Percentiles rank a stretch among this genome's conserved stretches.
These are phyloP conservation scores for Drosophila aldrichi DNA, from an alignment of 2,888 invertebrate genomes.

Conservation along the genomic window DNA sequence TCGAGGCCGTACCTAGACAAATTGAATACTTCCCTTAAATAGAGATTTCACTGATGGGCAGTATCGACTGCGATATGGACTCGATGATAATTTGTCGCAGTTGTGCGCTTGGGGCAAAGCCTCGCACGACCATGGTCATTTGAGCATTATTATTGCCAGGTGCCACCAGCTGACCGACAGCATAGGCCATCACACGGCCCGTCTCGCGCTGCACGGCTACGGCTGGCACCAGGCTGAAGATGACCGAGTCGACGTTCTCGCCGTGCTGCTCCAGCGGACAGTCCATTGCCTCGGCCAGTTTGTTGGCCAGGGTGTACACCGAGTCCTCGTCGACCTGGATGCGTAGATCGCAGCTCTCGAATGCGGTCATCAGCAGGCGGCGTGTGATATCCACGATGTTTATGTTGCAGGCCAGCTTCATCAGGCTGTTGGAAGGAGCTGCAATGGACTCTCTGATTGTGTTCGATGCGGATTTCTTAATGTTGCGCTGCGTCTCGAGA, in stretches of 20 bases:
- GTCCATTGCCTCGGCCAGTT: neutral
- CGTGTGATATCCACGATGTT: constrained; percentile 7
- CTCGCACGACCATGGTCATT: too few species aligned
- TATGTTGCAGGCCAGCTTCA: neutral
- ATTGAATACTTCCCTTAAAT: too few species aligned
- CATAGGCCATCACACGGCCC: too few species aligned
- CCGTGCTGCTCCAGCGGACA: neutral
- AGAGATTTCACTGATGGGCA: constrained; percentile 1
- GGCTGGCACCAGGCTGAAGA: constrained; percentile 15
- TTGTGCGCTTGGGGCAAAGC: too few species aligned
- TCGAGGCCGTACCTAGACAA: too few species aligned
- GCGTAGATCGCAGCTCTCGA: neutral
- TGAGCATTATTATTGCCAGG: too few species aligned
- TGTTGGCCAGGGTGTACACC: neutral
- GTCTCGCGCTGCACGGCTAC: too few species aligned
- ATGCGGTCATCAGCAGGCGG: neutral
- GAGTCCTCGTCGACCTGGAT: constrained; percentile 1
- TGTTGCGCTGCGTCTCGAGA: neutral
- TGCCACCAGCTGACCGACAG: too few species aligned
- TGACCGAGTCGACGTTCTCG: neutral
- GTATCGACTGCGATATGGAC: constrained; percentile 6
- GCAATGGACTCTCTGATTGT: neutral
- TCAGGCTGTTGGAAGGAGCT: too few species aligned
- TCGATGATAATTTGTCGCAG: too few species aligned
- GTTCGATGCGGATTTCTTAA: too few species aligned